Evolutionary conservation across 2,113 vertebrate genomes (phyloP), one percentile per base, ranked within the genome.

Genomic region (Ornithorhynchus anatinus): DNA sequence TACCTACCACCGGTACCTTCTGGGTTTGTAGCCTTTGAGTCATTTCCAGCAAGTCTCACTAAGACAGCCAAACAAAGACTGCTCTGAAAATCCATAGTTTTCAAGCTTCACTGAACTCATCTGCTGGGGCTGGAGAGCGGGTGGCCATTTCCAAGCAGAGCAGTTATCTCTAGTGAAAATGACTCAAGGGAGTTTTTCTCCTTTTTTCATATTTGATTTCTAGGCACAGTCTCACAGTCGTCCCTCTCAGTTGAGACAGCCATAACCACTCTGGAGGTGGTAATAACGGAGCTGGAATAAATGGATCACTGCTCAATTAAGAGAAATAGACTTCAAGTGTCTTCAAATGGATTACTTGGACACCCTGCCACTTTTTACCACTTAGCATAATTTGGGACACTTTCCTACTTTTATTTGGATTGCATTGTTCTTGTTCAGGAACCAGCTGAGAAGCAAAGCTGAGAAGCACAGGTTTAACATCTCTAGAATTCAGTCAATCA

Each of bases 121-220:
- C 59, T 59, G 32, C 39, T 65, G 58, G 27, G n/a, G n/a, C n/a
- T 3, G 10, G 36, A n/a, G 2, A 25, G 17, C 17, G 13, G 13
- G 50, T 70, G 15, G 33, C 45, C 44, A 29, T 74, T 45, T 65
- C 58, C 62, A 51, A 63, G 40, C 27, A 57, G 54, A 54, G 43
- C 13, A 45, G 57, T 69, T 20, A 23, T 54, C 45, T 62, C 67
- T 13, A 20, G 20, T 23, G 11, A 76, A 23, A 50, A 73, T 3
- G 6, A 23, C 31, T 2, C 29, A 16, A 1, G 19, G 8, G 75
- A 22, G 59, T 12, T 27, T 1, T 52, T 37, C 36, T 59, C 4
- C 58, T 72, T 42, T 67, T 47, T 50, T 12, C 42, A 58, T 0
- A 6, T 64, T 79, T 61, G 29, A 43, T 40, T 22, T 64, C 16